These are phyloP conservation scores for Zapornia atra DNA, from an alignment of 2,113 vertebrate species.

Conservation along the genomic window DNA sequence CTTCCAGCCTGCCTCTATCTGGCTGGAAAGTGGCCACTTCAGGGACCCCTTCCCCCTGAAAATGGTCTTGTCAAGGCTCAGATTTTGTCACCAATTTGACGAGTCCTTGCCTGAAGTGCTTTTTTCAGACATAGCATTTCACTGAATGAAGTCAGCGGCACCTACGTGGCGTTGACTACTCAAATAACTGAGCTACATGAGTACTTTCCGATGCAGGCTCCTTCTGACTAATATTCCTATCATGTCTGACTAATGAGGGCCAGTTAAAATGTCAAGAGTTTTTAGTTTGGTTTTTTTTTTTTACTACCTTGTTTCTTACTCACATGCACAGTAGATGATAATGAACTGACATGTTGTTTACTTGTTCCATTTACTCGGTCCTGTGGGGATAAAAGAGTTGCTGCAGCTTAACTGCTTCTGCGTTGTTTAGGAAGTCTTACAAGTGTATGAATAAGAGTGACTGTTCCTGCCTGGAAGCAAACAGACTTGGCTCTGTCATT, in stretches of 20 bases:
- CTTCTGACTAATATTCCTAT: slow-evolving; percentile 14
- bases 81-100: background rate
- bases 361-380: background rate
- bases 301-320: background rate
- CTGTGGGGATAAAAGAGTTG: background rate
- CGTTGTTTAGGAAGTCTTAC: background rate
- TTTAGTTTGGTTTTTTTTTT: rapidly evolving
- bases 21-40: background rate
- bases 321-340: background rate
- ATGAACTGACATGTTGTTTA: background rate
- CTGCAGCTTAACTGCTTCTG: background rate
- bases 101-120: background rate
- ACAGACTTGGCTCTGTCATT: background rate
- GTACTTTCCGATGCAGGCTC: background rate
- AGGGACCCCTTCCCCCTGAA: background rate
- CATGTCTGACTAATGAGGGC: background rate
- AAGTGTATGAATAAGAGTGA: background rate
- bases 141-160: background rate
- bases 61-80: background rate
- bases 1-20: background rate
- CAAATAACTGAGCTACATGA: background rate
- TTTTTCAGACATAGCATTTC: background rate
- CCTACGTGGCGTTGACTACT: rapidly evolving
- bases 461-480: background rate
- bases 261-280: slow-evolving; percentile 17